Percentiles rank a stretch among this genome's conserved stretches.
These are phyloP conservation scores for Saguinus imperator DNA, from an alignment of 2,113 vertebrate species.

Conservation along the genomic window DNA sequence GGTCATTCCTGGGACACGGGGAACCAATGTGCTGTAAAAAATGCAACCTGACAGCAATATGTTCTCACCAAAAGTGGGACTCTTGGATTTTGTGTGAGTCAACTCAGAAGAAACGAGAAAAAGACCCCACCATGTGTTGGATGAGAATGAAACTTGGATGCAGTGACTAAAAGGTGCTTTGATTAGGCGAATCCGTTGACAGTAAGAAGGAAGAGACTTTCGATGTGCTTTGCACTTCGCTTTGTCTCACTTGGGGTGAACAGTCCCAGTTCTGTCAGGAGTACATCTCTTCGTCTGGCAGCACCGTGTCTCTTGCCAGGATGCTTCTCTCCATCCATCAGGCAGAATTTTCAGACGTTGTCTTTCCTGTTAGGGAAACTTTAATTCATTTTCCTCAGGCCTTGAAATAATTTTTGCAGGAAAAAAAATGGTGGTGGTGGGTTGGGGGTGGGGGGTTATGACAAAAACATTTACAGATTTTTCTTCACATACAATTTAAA, in stretches of 20 bases:
- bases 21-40: background rate
- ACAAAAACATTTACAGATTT: background rate
- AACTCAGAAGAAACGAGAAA: background rate
- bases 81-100: background rate
- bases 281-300: background rate
- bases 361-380: constrained; percentile 25
- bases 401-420: background rate
- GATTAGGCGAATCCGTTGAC: background rate
- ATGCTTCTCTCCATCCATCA: background rate
- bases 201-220: background rate
- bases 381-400: constrained; percentile 49
- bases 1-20: background rate
- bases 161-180: no score
- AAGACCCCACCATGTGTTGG: background rate
- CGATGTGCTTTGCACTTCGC: background rate
- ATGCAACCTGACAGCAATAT: fast-evolving
- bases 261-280: background rate
- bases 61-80: background rate
- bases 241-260: background rate
- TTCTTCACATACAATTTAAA: background rate
- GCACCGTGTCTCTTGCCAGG: background rate
- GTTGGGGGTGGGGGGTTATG: no score
- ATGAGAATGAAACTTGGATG: background rate
- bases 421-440: no score
- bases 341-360: constrained; percentile 12